phyloP scores from a whole-genome alignment of 2,888 invertebrate genomes.

The Plusia festucae region DNA sequence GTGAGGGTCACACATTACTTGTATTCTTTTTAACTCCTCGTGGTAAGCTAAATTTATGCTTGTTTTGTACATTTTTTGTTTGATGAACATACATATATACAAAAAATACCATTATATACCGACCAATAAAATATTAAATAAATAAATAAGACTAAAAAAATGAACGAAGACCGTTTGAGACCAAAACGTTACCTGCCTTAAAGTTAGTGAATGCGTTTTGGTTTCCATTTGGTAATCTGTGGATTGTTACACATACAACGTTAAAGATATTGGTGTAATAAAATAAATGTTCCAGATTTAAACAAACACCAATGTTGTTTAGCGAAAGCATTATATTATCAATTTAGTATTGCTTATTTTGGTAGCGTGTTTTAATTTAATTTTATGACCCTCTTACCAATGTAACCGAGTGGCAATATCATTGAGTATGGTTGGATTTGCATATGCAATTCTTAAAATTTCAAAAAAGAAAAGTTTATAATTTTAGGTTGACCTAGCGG shows the following conservation, averaged over 20 bases:
- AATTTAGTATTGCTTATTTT: neutral
- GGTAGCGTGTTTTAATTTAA: neutral
- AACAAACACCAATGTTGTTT: neutral
- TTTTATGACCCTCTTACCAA: neutral
- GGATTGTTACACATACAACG: neutral
- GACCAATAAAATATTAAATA: no score
- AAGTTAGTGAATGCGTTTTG: neutral
- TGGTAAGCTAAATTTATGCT: no score
- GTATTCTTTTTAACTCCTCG: no score
- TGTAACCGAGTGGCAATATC: neutral
- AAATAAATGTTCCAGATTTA: neutral
- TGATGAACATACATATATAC: no score
- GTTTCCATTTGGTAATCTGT: neutral
- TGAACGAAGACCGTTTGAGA: no score
- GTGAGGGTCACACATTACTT: no score
- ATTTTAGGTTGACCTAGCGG: no score
- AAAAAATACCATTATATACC: no score
- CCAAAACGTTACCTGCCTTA: neutral
- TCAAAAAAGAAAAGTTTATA: no score
- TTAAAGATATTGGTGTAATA: neutral
- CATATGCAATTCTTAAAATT: neutral
- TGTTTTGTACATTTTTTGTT: no score
- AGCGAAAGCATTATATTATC: neutral
- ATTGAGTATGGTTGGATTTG: neutral
- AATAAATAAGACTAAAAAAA: no score